Evolutionary conservation across 2,113 vertebrate species (phyloP).

Genomic region (Triplophysa dalaica): DNA sequence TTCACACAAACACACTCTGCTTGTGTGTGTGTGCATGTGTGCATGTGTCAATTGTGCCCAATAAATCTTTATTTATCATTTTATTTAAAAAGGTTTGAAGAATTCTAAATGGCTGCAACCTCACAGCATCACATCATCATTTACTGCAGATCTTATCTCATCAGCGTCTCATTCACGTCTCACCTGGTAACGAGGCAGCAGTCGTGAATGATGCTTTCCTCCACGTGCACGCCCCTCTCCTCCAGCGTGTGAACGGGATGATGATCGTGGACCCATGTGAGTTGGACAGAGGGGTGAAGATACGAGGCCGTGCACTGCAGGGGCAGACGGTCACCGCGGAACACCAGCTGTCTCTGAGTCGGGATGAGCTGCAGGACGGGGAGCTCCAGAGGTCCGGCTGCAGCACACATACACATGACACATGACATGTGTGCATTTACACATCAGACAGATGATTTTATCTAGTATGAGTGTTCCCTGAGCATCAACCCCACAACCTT

Average conservation of each 20-base stretch:
- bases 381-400: slow-evolving; percentile 84
- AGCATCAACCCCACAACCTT: too few species aligned
- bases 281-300: slow-evolving; percentile 73
- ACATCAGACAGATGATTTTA: too few species aligned
- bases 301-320: slow-evolving; percentile 87
- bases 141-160: too few species aligned
- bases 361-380: slow-evolving; percentile 90
- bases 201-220: slow-evolving; percentile 87
- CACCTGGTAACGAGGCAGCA: slow-evolving; percentile 90
- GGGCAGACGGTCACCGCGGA: slow-evolving; percentile 84
- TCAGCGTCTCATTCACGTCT: neutral
- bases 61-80: too few species aligned
- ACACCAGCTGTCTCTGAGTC: slow-evolving; percentile 87
- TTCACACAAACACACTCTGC: slow-evolving; percentile 22
- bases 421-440: neutral
- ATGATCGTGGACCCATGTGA: slow-evolving; percentile 82
- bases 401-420: slow-evolving; percentile 8
- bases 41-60: too few species aligned
- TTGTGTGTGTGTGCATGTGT: neutral
- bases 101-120: too few species aligned
- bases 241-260: slow-evolving; percentile 74
- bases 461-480: too few species aligned
- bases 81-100: too few species aligned
- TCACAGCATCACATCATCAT: too few species aligned
- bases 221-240: slow-evolving; percentile 79